Percentiles rank a stretch among this genome's conserved stretches.
These are phyloP conservation scores for Scalopus aquaticus DNA, from an alignment of 2,113 vertebrate genomes.

Conservation along the genomic window DNA sequence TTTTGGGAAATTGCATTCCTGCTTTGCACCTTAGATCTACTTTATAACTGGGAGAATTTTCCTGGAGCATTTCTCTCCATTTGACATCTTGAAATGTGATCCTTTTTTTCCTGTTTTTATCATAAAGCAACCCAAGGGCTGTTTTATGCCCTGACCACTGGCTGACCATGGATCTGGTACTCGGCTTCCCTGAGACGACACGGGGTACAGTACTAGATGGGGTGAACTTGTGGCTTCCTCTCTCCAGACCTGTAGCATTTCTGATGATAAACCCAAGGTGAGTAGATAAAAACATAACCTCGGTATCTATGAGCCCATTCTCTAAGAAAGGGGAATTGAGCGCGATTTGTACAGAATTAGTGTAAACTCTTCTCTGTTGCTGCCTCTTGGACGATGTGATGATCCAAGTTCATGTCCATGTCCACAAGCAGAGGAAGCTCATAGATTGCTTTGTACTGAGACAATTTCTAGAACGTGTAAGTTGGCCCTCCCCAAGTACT, in stretches of 20 bases:
- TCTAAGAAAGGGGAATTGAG: not conserved
- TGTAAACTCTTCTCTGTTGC: not conserved
- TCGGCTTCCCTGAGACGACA: not conserved
- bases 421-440: not conserved
- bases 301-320: not conserved
- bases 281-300: not conserved
- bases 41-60: not conserved
- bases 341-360: not conserved
- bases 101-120: not conserved
- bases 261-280: not conserved
- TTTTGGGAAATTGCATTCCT: slow-evolving; percentile 6
- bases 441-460: not conserved
- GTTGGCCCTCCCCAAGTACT: not conserved
- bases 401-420: not conserved
- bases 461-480: not conserved
- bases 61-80: not conserved
- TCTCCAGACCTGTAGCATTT: not conserved
- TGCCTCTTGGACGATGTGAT: not conserved
- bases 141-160: not conserved
- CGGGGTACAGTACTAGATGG: accelerated
- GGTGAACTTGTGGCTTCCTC: not conserved
- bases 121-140: not conserved
- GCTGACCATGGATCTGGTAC: not conserved
- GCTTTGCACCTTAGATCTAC: not conserved
- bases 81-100: not conserved